Base-by-base conservation (phyloP, 1,140 invertebrate species). In the Heliconius hermathena region DNA sequence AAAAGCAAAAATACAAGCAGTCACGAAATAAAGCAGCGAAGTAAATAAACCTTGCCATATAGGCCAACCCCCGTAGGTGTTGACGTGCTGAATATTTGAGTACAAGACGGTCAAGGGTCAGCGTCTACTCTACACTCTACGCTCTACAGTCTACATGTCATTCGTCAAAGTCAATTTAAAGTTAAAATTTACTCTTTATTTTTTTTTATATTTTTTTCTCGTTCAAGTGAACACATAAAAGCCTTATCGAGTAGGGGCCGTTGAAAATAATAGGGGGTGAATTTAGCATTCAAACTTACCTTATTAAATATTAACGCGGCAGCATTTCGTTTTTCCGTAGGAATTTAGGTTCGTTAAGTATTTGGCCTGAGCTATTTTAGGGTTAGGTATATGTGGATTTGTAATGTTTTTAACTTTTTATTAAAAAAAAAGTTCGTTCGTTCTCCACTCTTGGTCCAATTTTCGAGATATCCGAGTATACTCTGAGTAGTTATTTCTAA, bases 121-220 rank as follows among this genome's bases (percentile, higher is more conserved):
- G 81, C 78, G 18, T 49, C 72, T 73, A 52, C 49, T 52, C 18
- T 52, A 52, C 49, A 49, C 46, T 49, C 46, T 49, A 49, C 46
- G 8, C 49, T 52, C 49, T 52, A 76, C 60, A 66, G 22, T 66
- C 60, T 66, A 57, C 74, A 74, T 88, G 88, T 91, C 91, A 91
- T 92, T 87, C 84, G 88, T 93, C 91, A 93, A 92, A 90, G 90
- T 89, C 91, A 90, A 91, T 89, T 91, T 88, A 79, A 91, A 92
- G 74, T 82, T 80, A 88, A 93, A 93, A 93, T 88, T 91, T 88
- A 86, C 90, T 77, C 71, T 80, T 80, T 80, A 79, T 82, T 79
- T 79, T 49, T 26, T 46, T 46, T 46, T 46, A 13, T 13, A 4
- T 13, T 38, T 73, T 74, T 82, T 36, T 73, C 71, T 77, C 80